Conservation (phyloP, 23 tunicate genomes). For the Ciona savignyi region DNA sequence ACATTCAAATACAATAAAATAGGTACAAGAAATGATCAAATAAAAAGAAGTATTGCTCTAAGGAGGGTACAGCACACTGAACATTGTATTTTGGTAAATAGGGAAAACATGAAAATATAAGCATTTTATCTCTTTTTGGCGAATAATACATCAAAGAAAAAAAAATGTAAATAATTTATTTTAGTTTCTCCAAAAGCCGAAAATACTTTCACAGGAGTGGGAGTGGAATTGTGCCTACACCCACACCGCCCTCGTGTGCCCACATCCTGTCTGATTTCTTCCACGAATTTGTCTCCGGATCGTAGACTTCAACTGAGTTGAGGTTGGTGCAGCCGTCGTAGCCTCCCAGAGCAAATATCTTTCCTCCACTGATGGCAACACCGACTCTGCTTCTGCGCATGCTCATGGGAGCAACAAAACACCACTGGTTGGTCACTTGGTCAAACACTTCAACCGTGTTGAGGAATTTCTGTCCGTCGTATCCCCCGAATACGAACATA, state of each 20-base stretch:
- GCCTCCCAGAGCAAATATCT: constrained; percentile 87
- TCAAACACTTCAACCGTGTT: constrained; percentile 78
- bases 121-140: too few species aligned
- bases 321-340: constrained; percentile 93
- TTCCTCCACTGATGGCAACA: constrained; percentile 79
- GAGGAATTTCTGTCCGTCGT: constrained; percentile 82
- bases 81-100: too few species aligned
- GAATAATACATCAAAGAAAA: too few species aligned
- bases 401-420: constrained; percentile 57
- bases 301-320: constrained; percentile 79
- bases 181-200: too few species aligned
- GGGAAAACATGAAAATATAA: too few species aligned
- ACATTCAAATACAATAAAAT: too few species aligned
- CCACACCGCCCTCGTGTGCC: constrained; percentile 99
- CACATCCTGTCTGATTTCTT: constrained; percentile 55
- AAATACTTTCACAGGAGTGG: too few species aligned
- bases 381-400: constrained; percentile 90
- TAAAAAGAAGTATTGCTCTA: too few species aligned
- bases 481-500: constrained; percentile 95
- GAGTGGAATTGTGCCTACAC: constrained; percentile 77
- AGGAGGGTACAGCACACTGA: too few species aligned
- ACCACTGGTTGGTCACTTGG: constrained; percentile 64
- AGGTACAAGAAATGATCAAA: too few species aligned
- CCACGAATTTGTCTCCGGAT: constrained; percentile 74
- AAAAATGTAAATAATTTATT: too few species aligned